phyloP scores from a whole-genome alignment of 2,797 vertebrate species.

The Leptoclinus maculatus region DNA sequence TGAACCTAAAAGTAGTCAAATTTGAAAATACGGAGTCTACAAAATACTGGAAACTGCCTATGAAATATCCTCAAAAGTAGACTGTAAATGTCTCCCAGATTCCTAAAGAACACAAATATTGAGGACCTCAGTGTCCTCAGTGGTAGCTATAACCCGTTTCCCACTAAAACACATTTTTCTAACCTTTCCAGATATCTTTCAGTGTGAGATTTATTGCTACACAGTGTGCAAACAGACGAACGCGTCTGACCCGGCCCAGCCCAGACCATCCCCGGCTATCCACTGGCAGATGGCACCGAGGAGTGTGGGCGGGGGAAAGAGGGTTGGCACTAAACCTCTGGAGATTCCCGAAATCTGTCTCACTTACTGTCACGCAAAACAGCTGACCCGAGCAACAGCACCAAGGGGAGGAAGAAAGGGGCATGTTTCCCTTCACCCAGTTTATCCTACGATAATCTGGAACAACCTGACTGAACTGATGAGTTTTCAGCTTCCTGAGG shows the following conservation, averaged over 20 bases:
- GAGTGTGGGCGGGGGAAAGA: conserved; percentile 26
- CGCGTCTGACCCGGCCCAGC: conserved; percentile 22
- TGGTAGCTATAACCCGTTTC: not conserved
- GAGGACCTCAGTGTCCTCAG: not conserved
- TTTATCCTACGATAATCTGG: conserved; percentile 48
- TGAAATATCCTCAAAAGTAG: not conserved
- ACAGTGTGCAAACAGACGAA: not conserved
- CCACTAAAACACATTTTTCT: not conserved
- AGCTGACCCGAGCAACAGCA: conserved; percentile 11
- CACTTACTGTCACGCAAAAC: conserved; percentile 36
- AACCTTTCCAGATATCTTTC: not conserved
- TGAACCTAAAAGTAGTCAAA: not conserved
- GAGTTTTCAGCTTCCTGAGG: conserved; percentile 5
- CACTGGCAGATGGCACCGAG: conserved; percentile 63
- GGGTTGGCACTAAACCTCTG: conserved; percentile 66
- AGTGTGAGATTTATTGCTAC: conserved; percentile 5
- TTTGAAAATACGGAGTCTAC: not conserved
- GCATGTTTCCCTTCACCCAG: not conserved
- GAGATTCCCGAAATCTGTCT: conserved; percentile 60
- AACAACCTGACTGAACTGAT: conserved; percentile 18
- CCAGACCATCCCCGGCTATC: conserved; percentile 12
- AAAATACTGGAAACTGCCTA: not conserved
- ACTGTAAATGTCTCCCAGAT: not conserved
- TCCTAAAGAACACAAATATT: not conserved
- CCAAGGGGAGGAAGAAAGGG: not conserved